Evolutionary conservation across 2,113 vertebrate species (phyloP), one percentile per base, ranked within the genome.

Genomic region (Vidua macroura): DNA sequence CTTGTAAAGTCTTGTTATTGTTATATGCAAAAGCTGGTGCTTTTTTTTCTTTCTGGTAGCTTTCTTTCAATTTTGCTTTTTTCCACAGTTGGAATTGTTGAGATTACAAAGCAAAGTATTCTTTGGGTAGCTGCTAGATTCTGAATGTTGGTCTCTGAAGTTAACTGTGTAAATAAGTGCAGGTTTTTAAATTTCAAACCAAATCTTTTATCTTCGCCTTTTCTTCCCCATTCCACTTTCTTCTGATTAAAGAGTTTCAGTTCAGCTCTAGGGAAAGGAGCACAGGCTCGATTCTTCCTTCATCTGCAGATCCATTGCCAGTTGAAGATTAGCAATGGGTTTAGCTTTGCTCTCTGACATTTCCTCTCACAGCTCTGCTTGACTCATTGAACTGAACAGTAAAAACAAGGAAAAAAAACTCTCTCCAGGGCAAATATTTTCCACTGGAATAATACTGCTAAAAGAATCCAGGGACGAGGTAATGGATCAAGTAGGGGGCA

Each of bases 361-460:
- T 91, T 90, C 52, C 46, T 83, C 49, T 59, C 55, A 16, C 25
- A 44, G 28, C 44, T 25, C 30, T 79, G 52, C 64, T 86, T 90
- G 88, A 85, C 44, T 88, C 58, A 68, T 41, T 55, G 68, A 82
- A 64, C 20, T 43, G 41, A 94, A 33, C 11, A 66, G 44, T 63
- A 35, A 88, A 80, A 95, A 62, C 33, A 90, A 88, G 68, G 43
- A 7, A 23, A 84, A 35, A 78, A 69, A 93, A 81, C 41, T 41
- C 52, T 86, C 88, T 86, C 83, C 41, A 48, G 23, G n/a, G 21
- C 41, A 84, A 93, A 68, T 39, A 10, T 84, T 51, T 46, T 22
- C 86, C 66, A 20, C 41, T 86, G 83, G 73, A 95, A 86, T 69
- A 86, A 82, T 62, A 58, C 1, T 75, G 41, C 64, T 84, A 6